phyloP scores from a whole-genome alignment of 2,113 vertebrate genomes.

The Phocoena sinus region DNA sequence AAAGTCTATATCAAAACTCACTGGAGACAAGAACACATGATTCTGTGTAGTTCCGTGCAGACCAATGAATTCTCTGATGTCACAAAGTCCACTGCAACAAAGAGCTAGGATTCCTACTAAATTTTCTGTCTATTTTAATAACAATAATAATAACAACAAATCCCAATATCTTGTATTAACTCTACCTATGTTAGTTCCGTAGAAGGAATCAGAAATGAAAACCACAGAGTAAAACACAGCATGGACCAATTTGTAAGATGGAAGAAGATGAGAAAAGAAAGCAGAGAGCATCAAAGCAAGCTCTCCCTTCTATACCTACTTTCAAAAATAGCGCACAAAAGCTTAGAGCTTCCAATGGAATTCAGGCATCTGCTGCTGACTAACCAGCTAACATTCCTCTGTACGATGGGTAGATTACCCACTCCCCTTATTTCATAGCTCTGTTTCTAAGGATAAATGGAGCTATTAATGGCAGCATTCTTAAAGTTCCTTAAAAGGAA shows the following conservation, averaged over 20 bases:
- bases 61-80: not conserved
- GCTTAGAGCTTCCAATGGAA: not conserved
- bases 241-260: not conserved
- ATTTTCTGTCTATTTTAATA: not conserved
- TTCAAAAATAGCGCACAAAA: not conserved
- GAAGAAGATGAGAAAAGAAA: not conserved
- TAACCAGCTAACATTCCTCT: not conserved
- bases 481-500: constrained; percentile 17
- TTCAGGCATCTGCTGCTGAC: not conserved
- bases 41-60: not conserved
- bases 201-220: not conserved
- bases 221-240: not conserved
- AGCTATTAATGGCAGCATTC: not conserved
- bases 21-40: not conserved
- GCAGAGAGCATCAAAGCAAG: not conserved
- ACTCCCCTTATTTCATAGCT: not conserved
- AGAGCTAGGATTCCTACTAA: not conserved
- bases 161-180: not conserved
- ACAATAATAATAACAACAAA: not conserved
- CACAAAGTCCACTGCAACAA: not conserved
- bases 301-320: not conserved
- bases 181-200: not conserved
- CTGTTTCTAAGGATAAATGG: not conserved
- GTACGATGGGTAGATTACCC: not conserved
- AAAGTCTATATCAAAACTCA: not conserved